Evolutionary conservation across 2,888 invertebrate genomes (phyloP).

Genomic region (Tipula lateralis): DNA sequence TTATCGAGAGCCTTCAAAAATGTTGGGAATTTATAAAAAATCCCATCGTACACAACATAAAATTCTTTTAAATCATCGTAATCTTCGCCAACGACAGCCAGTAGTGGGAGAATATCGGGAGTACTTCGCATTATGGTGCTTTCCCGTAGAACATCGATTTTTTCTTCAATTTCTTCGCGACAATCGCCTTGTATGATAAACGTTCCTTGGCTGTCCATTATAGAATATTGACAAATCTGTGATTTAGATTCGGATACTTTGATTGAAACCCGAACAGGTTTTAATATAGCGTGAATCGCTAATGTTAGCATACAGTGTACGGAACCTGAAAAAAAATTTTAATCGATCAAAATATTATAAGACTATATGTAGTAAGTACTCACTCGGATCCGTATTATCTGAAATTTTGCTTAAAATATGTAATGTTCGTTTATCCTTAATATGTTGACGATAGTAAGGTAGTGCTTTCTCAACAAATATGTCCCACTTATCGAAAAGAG

Average conservation of each 20-base stretch:
- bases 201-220: not conserved
- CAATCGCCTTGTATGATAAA: not conserved
- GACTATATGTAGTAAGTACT: not conserved
- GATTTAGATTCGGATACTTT: not conserved
- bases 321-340: not conserved
- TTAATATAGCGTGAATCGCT: not conserved
- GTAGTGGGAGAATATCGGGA: not conserved
- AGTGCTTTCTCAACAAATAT: not conserved
- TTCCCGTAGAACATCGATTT: not conserved
- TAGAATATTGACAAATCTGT: not conserved
- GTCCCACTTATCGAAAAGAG: not conserved
- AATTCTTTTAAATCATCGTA: conserved; percentile 31
- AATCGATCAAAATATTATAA: not conserved
- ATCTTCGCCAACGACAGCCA: conserved; percentile 31
- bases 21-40: conserved; percentile 30
- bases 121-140: not conserved
- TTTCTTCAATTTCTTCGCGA: not conserved
- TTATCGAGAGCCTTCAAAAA: conserved; percentile 33
- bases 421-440: not conserved
- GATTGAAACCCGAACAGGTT: not conserved
- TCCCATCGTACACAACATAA: conserved; percentile 32
- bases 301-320: not conserved
- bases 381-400: not conserved
- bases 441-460: not conserved
- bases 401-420: not conserved